Evolutionary conservation across 2,888 invertebrate genomes (phyloP).

Genomic region (Oscheius onirici): DNA sequence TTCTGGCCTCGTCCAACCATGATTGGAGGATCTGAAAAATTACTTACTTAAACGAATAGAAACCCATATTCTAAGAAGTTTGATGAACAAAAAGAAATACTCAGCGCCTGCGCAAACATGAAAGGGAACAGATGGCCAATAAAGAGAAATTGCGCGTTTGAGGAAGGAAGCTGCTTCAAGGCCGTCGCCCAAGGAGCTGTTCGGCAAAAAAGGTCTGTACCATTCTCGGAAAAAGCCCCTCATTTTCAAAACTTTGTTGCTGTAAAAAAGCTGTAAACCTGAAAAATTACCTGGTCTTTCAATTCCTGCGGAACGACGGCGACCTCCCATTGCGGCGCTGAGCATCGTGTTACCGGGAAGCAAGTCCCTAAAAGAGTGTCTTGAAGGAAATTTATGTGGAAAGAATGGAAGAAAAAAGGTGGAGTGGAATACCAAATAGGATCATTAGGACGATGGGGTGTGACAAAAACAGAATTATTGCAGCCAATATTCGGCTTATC

Average conservation of each 20-base stretch:
- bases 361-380: neutral
- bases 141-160: conserved; percentile 32
- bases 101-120: conserved; percentile 26
- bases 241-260: neutral
- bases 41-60: neutral
- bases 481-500: too few relatives aligned
- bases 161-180: conserved; percentile 29
- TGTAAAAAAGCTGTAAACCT: neutral
- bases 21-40: conserved; percentile 20
- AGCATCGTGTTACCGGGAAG: conserved; percentile 14
- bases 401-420: too few relatives aligned
- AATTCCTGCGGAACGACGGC: conserved; percentile 22
- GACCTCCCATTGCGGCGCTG: conserved; percentile 27
- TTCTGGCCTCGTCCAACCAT: conserved; percentile 30
- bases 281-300: conserved; percentile 4
- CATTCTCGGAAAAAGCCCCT: neutral
- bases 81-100: conserved; percentile 3
- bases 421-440: too few relatives aligned
- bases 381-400: neutral
- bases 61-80: neutral
- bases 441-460: too few relatives aligned
- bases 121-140: conserved; percentile 33
- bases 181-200: conserved; percentile 14
- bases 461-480: too few relatives aligned
- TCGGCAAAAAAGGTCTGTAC: neutral